phyloP scores from a whole-genome alignment of 2,797 vertebrate genomes.

The Harpagifer antarcticus region DNA sequence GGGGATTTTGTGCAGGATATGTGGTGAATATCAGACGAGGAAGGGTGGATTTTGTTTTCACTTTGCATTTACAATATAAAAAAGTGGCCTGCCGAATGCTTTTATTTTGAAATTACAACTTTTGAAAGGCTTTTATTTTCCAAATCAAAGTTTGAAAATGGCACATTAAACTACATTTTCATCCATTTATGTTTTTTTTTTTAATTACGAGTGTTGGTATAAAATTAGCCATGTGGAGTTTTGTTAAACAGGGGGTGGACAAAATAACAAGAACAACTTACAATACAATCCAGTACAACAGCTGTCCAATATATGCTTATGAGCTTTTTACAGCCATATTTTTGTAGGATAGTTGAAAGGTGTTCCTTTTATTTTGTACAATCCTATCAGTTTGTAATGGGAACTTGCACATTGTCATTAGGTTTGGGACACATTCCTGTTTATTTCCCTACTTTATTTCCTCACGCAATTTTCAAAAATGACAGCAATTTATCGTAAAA shows the following conservation, averaged over 20 bases:
- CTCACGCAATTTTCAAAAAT: background rate
- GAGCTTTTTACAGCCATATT: background rate
- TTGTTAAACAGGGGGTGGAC: background rate
- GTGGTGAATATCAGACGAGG: background rate
- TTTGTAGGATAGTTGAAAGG: background rate
- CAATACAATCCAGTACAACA: background rate
- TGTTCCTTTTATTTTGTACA: background rate
- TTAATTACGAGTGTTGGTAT: background rate
- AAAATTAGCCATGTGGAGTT: background rate
- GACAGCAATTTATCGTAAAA: background rate
- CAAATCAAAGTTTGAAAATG: background rate
- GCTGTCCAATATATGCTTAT: background rate
- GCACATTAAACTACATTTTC: background rate
- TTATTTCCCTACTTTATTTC: background rate
- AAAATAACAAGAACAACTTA: background rate
- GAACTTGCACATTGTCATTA: background rate
- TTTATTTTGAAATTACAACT: conserved; percentile 1
- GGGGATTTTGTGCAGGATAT: conserved; percentile 21
- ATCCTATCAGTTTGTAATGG: too few species aligned
- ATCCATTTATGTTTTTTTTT: background rate
- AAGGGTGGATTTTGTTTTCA: background rate
- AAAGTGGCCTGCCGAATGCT: too few species aligned
- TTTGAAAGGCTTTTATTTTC: too few species aligned
- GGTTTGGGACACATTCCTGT: background rate
- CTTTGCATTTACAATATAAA: background rate